Percentiles rank a stretch among this genome's conserved stretches.
phyloP scores from a whole-genome alignment of 2,797 vertebrate species.

The Sitta carolinensis region DNA sequence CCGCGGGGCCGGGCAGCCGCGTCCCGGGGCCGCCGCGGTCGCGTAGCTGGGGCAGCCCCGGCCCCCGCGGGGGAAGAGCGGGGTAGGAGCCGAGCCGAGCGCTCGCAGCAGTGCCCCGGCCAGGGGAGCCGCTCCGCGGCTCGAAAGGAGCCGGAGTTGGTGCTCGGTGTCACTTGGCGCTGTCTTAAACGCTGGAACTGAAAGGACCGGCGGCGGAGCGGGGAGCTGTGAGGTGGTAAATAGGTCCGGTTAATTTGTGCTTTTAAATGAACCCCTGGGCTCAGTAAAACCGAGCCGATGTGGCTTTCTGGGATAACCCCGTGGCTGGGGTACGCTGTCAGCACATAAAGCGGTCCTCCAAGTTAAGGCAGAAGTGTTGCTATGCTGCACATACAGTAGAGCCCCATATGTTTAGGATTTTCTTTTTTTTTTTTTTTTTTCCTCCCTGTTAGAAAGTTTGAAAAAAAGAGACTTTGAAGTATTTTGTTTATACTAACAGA shows the following conservation, averaged over 20 bases:
- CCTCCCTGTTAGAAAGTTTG: slow-evolving; percentile 80
- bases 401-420: slow-evolving; percentile 81
- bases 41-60: not conserved
- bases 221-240: slow-evolving; percentile 28
- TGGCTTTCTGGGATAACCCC: slow-evolving; percentile 64
- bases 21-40: not conserved
- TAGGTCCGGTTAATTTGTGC: slow-evolving; percentile 25
- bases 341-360: slow-evolving; percentile 65
- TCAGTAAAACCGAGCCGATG: slow-evolving; percentile 14
- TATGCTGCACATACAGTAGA: slow-evolving; percentile 78
- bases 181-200: not conserved
- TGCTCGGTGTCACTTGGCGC: not conserved
- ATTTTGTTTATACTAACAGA: slow-evolving; percentile 89
- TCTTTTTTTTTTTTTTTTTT: slow-evolving; percentile 46
- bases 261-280: slow-evolving; percentile 44
- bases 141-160: not conserved
- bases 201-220: not conserved
- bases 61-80: not conserved
- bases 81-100: not conserved
- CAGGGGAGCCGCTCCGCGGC: not conserved
- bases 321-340: slow-evolving; percentile 71
- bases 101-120: not conserved
- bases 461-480: slow-evolving; percentile 85
- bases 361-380: slow-evolving; percentile 76
- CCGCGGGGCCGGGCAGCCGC: not conserved